A percentile compares a stretch with the other conserved stretches of the same genome.
These are phyloP conservation scores for Dryococelus australis DNA, from an alignment of 2,888 invertebrate genomes.

Conservation along the genomic window DNA sequence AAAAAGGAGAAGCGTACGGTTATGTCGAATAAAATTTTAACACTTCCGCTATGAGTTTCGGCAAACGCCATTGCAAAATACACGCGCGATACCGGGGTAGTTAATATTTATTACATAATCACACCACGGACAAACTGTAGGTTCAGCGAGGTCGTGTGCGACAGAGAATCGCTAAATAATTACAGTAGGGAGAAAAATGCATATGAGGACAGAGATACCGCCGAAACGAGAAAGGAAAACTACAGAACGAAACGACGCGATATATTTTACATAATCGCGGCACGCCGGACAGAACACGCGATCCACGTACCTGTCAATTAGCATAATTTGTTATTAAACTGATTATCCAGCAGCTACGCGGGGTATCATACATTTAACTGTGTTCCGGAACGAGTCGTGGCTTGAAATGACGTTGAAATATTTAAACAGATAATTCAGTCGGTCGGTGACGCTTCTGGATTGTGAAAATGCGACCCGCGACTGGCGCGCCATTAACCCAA, in stretches of 20 bases:
- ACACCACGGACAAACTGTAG: neutral
- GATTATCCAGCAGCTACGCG: neutral
- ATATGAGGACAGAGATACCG: neutral
- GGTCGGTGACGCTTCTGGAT: neutral
- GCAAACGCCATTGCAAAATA: neutral
- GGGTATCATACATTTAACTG: neutral
- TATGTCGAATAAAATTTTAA: neutral
- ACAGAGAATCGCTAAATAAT: neutral
- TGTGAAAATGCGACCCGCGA: neutral
- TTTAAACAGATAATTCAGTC: neutral
- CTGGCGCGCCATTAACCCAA: neutral
- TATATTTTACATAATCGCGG: neutral
- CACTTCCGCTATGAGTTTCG: neutral
- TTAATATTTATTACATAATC: neutral
- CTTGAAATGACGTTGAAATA: neutral
- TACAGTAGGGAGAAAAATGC: neutral
- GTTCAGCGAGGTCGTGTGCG: neutral
- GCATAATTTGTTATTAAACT: slow-evolving; percentile 7
- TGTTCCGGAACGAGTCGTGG: neutral
- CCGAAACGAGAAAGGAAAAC: neutral
- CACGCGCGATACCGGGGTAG: neutral
- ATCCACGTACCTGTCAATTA: slow-evolving; percentile 2
- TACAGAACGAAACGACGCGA: neutral
- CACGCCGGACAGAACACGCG: neutral
- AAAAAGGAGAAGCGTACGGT: no score